These are phyloP conservation scores for Iselma pallidipennis DNA, from an alignment of 2,888 invertebrate species.

Conservation along the genomic window DNA sequence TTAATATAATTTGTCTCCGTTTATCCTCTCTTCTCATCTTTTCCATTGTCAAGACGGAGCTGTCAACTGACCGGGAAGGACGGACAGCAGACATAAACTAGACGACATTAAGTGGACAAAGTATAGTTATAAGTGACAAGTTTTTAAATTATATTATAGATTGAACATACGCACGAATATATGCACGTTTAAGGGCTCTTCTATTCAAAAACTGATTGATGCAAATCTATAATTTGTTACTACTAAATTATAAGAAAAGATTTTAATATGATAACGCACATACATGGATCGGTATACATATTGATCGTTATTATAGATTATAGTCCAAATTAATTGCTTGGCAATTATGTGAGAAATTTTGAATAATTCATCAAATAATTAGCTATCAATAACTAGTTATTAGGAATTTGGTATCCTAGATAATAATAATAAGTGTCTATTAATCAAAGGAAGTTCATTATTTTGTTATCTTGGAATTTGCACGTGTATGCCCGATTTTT, in stretches of 20 bases:
- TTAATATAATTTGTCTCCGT: slow-evolving; percentile 44
- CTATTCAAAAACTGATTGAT: not conserved
- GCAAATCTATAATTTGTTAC: no score
- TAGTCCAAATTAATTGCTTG: no score
- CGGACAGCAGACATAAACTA: slow-evolving; percentile 23
- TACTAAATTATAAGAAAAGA: no score
- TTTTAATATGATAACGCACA: no score
- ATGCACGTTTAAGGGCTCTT: no score
- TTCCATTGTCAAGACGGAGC: slow-evolving; percentile 41
- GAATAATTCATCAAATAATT: not conserved
- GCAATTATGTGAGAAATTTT: not conserved
- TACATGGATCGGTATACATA: no score
- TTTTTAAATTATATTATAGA: no score
- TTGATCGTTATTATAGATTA: not conserved
- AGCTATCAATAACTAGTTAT: not conserved
- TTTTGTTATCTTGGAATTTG: no score
- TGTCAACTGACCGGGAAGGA: slow-evolving; percentile 38
- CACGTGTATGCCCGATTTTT: not conserved
- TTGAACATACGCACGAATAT: no score
- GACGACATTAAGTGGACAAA: not conserved
- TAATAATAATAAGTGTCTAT: no score
- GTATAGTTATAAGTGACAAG: no score
- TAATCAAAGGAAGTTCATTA: no score
- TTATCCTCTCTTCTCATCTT: slow-evolving; percentile 41
- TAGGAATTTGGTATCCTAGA: not conserved